Conservation (phyloP, 2,888 invertebrate species). For the Pediacus dermestoides region DNA sequence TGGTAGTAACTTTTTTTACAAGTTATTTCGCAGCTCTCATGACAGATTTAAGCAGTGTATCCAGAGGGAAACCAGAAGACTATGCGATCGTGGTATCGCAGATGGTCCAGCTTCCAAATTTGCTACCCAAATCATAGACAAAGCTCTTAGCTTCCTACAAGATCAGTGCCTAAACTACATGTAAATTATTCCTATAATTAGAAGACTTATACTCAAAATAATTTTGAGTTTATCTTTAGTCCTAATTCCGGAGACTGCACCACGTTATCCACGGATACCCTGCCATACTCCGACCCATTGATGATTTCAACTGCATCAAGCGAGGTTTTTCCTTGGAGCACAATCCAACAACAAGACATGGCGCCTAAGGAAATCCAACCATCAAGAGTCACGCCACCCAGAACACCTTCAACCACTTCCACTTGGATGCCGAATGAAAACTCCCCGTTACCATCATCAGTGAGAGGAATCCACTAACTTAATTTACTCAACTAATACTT, state of each 20-base stretch:
- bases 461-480: too few relatives aligned
- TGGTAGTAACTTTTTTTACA: neutral
- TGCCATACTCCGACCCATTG: slow-evolving; percentile 34
- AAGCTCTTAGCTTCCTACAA: slow-evolving; percentile 57
- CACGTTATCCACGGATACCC: slow-evolving; percentile 30
- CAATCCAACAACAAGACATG: slow-evolving; percentile 32
- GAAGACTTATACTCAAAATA: slow-evolving; percentile 2
- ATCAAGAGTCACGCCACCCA: slow-evolving; percentile 28
- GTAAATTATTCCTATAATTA: slow-evolving; percentile 44
- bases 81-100: slow-evolving; percentile 52
- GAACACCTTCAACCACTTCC: slow-evolving; percentile 24
- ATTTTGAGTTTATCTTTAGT: slow-evolving; percentile 39
- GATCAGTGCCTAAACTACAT: slow-evolving; percentile 59
- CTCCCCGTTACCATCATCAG: slow-evolving; percentile 28
- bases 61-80: slow-evolving; percentile 51
- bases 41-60: slow-evolving; percentile 59
- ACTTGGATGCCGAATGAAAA: slow-evolving; percentile 38
- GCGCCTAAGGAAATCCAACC: slow-evolving; percentile 33
- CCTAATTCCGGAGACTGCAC: slow-evolving; percentile 54
- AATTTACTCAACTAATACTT: too few relatives aligned
- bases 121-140: slow-evolving; percentile 56
- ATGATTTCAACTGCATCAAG: slow-evolving; percentile 41
- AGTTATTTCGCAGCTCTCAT: slow-evolving; percentile 50
- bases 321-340: slow-evolving; percentile 45
- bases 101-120: slow-evolving; percentile 54